Evolutionary conservation across 2,113 vertebrate genomes (phyloP).

Genomic region (Nothoprocta pentlandii): DNA sequence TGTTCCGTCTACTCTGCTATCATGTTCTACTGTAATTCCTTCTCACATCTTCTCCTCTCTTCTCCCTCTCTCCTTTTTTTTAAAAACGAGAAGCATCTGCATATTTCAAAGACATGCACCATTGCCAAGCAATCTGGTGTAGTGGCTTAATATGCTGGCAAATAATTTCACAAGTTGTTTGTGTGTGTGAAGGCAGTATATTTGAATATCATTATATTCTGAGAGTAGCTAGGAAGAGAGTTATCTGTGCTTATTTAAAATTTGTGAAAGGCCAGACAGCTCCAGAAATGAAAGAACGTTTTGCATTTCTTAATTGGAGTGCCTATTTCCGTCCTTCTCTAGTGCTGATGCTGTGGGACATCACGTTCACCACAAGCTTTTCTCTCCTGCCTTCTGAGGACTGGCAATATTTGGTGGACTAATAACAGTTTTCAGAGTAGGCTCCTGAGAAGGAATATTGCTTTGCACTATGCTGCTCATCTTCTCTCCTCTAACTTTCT

Average conservation of each 20-base stretch:
- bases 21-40: conserved; percentile 72
- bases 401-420: not conserved
- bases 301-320: conserved; percentile 14
- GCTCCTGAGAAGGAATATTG: not conserved
- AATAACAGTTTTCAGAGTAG: not conserved
- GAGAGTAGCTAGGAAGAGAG: conserved; percentile 49
- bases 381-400: not conserved
- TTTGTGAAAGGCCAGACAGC: conserved; percentile 40
- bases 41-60: conserved; percentile 58
- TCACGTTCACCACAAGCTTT: not conserved
- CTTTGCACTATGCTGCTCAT: not conserved
- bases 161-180: conserved; percentile 78
- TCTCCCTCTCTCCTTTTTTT: conserved; percentile 62
- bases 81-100: conserved; percentile 76
- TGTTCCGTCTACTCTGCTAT: conserved; percentile 53
- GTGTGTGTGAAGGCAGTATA: conserved; percentile 69
- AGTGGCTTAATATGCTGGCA: conserved; percentile 76
- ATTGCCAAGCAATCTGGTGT: conserved; percentile 79
- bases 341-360: not conserved
- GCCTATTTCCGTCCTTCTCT: not conserved
- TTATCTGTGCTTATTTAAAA: conserved; percentile 62
- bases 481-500: not conserved
- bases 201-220: conserved; percentile 75
- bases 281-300: conserved; percentile 31
- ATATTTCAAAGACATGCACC: conserved; percentile 68